Conservation (phyloP, 1,140 invertebrate species). For the Zaprionus capensis region DNA sequence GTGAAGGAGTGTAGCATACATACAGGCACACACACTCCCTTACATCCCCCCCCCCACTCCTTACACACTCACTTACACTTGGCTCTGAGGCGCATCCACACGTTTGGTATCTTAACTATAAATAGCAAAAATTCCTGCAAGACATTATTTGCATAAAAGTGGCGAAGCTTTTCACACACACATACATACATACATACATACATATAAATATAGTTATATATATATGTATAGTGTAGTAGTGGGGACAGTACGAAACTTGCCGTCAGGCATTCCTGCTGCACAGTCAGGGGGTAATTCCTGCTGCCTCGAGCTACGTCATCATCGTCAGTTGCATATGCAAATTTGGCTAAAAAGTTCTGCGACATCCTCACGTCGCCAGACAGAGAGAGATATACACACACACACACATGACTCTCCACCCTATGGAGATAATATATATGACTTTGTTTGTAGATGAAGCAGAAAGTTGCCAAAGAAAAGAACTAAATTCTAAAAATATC, state of each 20-base stretch:
- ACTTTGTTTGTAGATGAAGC: constrained; percentile 70
- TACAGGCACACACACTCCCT: constrained; percentile 19
- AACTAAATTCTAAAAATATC: constrained; percentile 80
- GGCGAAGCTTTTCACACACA: constrained; percentile 61
- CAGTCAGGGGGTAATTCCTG: constrained; percentile 49
- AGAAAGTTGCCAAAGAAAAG: constrained; percentile 59
- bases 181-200: neutral
- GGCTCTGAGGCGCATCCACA: constrained; percentile 64
- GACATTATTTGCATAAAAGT: constrained; percentile 83
- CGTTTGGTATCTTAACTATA: constrained; percentile 82
- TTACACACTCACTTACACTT: constrained; percentile 71
- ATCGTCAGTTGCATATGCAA: constrained; percentile 79
- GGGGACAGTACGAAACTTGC: constrained; percentile 30
- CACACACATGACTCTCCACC: constrained; percentile 17
- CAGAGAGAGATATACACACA: constrained; percentile 33
- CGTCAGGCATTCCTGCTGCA: constrained; percentile 57
- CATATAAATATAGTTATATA: neutral
- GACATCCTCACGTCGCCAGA: constrained; percentile 65
- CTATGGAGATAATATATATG: constrained; percentile 32
- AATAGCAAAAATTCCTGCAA: constrained; percentile 82
- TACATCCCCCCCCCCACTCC: constrained; percentile 4
- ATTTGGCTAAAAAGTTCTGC: constrained; percentile 76
- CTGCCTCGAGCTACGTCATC: constrained; percentile 66
- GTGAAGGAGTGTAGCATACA: constrained; percentile 36
- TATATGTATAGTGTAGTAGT: constrained; percentile 2